Conservation (phyloP, 35 echinoderm and acorn worm genomes). For the Ophioderma brevispina region DNA sequence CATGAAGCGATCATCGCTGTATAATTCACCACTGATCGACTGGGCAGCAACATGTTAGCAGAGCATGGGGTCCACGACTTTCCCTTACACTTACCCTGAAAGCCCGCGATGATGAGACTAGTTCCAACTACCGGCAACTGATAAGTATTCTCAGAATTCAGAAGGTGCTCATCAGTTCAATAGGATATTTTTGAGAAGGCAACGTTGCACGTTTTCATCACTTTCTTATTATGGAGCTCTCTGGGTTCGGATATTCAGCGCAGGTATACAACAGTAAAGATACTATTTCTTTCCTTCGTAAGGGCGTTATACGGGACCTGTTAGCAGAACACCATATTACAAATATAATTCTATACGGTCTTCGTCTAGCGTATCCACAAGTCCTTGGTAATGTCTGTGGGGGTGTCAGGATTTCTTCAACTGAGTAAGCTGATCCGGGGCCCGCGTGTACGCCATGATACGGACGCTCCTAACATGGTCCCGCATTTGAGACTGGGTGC, state of each 20-base stretch:
- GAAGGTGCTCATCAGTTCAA: neutral
- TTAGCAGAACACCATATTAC: no score
- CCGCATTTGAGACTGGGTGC: no score
- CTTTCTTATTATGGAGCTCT: slow-evolving; percentile 19
- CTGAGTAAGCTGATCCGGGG: no score
- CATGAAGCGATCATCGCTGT: slow-evolving; percentile 49
- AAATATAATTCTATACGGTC: no score
- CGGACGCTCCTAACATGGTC: no score
- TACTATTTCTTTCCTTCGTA: slow-evolving; percentile 67
- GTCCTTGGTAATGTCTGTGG: no score
- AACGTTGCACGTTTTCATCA: neutral
- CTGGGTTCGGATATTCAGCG: slow-evolving; percentile 56
- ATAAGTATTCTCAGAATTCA: neutral
- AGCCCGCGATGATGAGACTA: slow-evolving; percentile 64
- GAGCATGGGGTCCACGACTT: slow-evolving; percentile 54
- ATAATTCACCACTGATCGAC: slow-evolving; percentile 28
- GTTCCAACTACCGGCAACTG: neutral
- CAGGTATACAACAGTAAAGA: slow-evolving; percentile 85
- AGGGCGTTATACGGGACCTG: slow-evolving; percentile 66
- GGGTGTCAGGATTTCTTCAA: no score
- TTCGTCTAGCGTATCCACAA: no score
- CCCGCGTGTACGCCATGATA: no score
- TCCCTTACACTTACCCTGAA: slow-evolving; percentile 41
- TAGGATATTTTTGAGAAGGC: neutral
- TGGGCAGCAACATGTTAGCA: slow-evolving; percentile 87